Evolutionary conservation across 2,888 invertebrate genomes (phyloP).

Genomic region (Drosophila meridionalis): DNA sequence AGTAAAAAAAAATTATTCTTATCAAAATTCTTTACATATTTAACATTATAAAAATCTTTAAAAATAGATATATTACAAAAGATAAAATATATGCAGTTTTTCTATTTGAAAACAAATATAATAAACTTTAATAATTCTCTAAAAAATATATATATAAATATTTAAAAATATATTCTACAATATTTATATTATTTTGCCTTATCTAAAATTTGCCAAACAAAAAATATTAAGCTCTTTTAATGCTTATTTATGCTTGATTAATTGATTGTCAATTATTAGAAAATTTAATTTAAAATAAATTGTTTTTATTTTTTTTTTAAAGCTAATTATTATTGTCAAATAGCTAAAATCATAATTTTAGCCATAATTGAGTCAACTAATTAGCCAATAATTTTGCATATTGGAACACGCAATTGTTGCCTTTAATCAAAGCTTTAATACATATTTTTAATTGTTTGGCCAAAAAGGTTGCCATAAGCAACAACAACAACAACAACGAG

Average conservation of each 20-base stretch:
- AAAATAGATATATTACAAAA: no score
- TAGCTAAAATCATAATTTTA: neutral
- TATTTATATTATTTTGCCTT: neutral
- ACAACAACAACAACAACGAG: conserved; percentile 31
- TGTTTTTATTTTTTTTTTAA: neutral
- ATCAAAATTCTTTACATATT: no score
- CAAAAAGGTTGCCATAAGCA: conserved; percentile 71
- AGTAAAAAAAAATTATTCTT: no score
- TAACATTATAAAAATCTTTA: no score
- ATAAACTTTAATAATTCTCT: no score
- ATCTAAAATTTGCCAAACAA: neutral
- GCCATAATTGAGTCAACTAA: conserved; percentile 11
- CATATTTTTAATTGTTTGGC: conserved; percentile 58
- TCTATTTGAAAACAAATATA: neutral
- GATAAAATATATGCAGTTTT: no score
- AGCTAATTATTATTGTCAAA: neutral
- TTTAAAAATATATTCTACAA: neutral
- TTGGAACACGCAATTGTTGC: neutral
- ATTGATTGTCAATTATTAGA: neutral
- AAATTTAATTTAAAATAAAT: neutral
- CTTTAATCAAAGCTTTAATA: conserved; percentile 4
- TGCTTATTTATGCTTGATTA: no score
- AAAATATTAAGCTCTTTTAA: neutral
- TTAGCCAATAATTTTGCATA: conserved; percentile 21
- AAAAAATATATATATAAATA: neutral